These are phyloP conservation scores for Altica lythri DNA, from an alignment of 2,888 invertebrate species.

Conservation along the genomic window DNA sequence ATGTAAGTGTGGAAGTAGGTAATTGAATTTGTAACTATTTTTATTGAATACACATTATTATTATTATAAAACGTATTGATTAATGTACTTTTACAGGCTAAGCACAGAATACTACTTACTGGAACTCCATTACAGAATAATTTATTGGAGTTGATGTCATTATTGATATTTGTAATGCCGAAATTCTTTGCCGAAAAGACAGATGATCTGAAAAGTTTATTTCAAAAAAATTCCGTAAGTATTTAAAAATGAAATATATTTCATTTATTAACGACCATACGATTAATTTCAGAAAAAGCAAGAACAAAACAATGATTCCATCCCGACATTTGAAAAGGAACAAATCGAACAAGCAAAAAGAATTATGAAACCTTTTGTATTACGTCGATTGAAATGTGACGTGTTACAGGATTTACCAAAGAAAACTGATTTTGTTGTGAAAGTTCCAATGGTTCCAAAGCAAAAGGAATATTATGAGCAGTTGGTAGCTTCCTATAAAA, in stretches of 20 bases:
- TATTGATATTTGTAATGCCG: constrained; percentile 96
- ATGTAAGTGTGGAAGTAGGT: too few species aligned
- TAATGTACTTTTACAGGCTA: constrained; percentile 63
- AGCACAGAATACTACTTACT: constrained; percentile 84
- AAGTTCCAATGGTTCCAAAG: constrained; percentile 69
- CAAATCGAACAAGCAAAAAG: constrained; percentile 91
- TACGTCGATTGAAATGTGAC: constrained; percentile 85
- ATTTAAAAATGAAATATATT: constrained; percentile 2
- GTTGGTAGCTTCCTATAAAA: constrained; percentile 71
- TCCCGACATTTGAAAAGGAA: constrained; percentile 83
- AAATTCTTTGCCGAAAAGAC: constrained; percentile 88
- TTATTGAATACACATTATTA: too few species aligned
- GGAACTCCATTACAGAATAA: constrained; percentile 98
- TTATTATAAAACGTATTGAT: constrained; percentile 8
- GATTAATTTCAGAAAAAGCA: constrained; percentile 36
- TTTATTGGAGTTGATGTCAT: constrained; percentile 90
- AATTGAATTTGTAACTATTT: too few species aligned
- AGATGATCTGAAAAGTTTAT: constrained; percentile 84
- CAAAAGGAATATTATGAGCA: constrained; percentile 79
- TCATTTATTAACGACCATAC: background rate
- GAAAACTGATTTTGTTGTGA: constrained; percentile 75
- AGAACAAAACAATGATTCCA: constrained; percentile 60
- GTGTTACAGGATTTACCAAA: constrained; percentile 84
- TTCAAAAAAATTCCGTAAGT: constrained; percentile 74
- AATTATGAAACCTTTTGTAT: constrained; percentile 94